phyloP scores from a whole-genome alignment of 2,113 vertebrate species.

The Rhinoderma darwinii region DNA sequence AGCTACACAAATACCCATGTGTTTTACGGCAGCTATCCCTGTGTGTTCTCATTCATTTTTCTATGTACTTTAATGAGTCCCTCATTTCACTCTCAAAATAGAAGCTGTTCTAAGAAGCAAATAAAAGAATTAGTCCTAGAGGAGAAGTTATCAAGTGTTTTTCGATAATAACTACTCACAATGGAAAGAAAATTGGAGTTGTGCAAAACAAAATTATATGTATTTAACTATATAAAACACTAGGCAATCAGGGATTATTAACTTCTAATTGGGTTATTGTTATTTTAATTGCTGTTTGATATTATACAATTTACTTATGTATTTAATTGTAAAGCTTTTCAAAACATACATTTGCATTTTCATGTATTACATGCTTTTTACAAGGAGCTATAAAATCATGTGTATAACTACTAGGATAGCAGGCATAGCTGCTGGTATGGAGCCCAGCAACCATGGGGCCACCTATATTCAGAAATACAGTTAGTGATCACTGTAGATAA shows the following conservation, averaged over 20 bases:
- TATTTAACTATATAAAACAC: neutral
- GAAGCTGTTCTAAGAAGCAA: neutral
- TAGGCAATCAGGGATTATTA: neutral
- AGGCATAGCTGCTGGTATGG: too few species aligned
- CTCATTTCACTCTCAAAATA: neutral
- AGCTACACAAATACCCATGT: neutral
- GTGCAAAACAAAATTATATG: neutral
- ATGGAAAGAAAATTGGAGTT: neutral
- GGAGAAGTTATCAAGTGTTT: slow-evolving; percentile 30
- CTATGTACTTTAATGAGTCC: slow-evolving; percentile 12
- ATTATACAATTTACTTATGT: neutral
- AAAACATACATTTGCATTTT: neutral
- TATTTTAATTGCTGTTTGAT: neutral
- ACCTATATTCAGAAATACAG: too few species aligned
- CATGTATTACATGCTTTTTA: neutral
- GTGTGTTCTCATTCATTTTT: neutral
- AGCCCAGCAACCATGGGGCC: neutral
- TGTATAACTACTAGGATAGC: neutral
- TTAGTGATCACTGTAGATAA: neutral
- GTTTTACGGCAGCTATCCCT: neutral
- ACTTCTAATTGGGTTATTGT: neutral
- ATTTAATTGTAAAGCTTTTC: neutral
- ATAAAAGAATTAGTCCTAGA: neutral
- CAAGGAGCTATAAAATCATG: too few species aligned
- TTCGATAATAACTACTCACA: neutral